Evolutionary conservation across 2,888 invertebrate species (phyloP).

Genomic region (Venusia cambrica): DNA sequence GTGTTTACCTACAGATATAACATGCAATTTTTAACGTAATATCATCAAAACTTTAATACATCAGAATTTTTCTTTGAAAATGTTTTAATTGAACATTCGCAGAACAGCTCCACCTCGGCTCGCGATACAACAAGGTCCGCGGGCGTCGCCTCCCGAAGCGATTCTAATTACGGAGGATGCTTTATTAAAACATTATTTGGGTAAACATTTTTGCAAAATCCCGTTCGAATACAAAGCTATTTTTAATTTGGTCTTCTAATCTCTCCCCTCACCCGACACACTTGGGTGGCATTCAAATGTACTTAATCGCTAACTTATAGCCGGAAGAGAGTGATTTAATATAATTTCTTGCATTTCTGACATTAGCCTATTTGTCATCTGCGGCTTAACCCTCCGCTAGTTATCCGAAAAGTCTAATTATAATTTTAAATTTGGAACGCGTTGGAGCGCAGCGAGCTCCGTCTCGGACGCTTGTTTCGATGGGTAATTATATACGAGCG

Average conservation of each 20-base stretch:
- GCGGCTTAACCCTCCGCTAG: conserved; percentile 7
- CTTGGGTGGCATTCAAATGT: conserved; percentile 22
- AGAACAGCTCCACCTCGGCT: conserved; percentile 8
- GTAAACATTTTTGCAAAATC: conserved; percentile 26
- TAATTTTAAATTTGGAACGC: conserved; percentile 19
- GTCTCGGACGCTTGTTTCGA: conserved; percentile 9
- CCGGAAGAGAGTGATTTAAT: conserved; percentile 46
- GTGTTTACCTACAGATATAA: no score
- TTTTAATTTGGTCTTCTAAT: conserved; percentile 20
- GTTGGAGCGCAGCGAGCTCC: conserved; percentile 9
- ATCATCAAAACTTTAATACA: no score
- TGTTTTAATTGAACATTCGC: conserved; percentile 4
- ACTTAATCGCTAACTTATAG: conserved; percentile 44
- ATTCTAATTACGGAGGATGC: conserved; percentile 30
- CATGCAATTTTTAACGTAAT: no score
- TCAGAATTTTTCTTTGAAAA: no score
- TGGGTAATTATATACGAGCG: conserved; percentile 23
- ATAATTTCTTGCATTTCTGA: conserved; percentile 37
- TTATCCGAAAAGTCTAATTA: conserved; percentile 11
- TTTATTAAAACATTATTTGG: conserved; percentile 31
- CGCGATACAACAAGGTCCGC: conserved; percentile 22
- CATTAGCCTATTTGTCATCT: conserved; percentile 37
- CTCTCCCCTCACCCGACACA: conserved; percentile 1
- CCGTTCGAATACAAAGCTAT: conserved; percentile 22
- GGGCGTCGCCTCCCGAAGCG: conserved; percentile 17